Conservation (phyloP, 2,797 vertebrate genomes). For the Pristis pectinata region DNA sequence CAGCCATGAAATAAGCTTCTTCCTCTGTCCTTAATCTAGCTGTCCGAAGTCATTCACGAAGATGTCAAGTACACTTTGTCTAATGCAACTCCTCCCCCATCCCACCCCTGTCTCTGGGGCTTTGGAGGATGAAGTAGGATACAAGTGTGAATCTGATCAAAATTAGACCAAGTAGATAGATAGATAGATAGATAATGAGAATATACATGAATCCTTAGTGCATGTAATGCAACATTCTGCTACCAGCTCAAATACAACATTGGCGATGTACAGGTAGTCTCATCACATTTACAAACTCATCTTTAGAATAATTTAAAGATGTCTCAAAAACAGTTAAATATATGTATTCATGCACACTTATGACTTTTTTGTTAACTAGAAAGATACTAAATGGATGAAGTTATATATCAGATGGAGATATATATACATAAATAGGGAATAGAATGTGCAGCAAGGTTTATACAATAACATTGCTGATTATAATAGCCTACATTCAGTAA, state of each 20-base stretch:
- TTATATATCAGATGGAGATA: background rate
- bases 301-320: background rate
- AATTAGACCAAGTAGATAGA: constrained; percentile 12
- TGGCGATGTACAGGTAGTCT: background rate
- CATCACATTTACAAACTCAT: background rate
- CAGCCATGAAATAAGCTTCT: constrained; percentile 72
- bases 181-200: constrained; percentile 16
- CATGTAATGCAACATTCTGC: background rate
- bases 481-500: background rate
- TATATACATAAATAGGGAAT: background rate
- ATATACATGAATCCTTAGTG: background rate
- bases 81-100: constrained; percentile 35
- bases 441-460: background rate
- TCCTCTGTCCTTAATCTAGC: constrained; percentile 59
- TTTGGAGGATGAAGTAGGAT: background rate
- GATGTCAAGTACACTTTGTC: constrained; percentile 49
- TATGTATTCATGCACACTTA: background rate
- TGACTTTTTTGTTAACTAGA: background rate
- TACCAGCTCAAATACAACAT: background rate
- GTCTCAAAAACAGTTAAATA: background rate
- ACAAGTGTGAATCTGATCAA: constrained; percentile 19
- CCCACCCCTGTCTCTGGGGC: constrained; percentile 3
- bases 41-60: constrained; percentile 57
- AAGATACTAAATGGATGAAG: background rate
- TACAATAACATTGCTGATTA: background rate